Conservation (phyloP, 2,888 invertebrate genomes). For the Anoncus sp. region DNA sequence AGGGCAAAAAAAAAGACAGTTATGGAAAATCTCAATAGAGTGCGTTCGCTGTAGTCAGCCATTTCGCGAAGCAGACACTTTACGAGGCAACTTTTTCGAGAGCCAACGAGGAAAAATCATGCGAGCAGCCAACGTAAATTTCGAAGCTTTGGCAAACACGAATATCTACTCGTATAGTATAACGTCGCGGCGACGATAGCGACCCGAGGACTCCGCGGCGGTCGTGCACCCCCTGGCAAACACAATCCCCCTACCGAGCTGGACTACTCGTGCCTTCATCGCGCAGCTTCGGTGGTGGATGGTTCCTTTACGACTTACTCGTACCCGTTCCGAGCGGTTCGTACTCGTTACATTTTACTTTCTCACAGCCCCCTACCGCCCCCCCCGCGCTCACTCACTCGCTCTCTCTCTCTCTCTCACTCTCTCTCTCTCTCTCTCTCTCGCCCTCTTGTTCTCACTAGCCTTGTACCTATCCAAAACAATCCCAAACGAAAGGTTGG, state of each 20-base stretch:
- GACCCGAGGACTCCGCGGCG: constrained; percentile 42
- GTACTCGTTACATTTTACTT: constrained; percentile 45
- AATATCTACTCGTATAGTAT: constrained; percentile 58
- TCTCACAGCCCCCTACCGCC: constrained; percentile 8
- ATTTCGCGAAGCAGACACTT: constrained; percentile 55
- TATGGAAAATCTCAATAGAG: constrained; percentile 49
- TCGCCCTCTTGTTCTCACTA: background rate
- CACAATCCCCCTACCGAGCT: constrained; percentile 44
- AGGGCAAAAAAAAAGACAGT: constrained; percentile 12
- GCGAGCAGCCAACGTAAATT: constrained; percentile 59
- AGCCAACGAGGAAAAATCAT: constrained; percentile 62
- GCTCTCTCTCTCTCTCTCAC: background rate
- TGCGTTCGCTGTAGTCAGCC: constrained; percentile 52
- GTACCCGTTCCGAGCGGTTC: constrained; percentile 30
- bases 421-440: background rate
- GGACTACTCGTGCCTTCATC: constrained; percentile 47
- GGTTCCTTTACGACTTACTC: constrained; percentile 57
- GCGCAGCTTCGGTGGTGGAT: constrained; percentile 34
- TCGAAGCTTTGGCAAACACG: constrained; percentile 62
- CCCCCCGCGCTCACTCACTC: background rate
- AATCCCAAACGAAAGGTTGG: constrained; percentile 27
- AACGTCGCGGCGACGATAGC: constrained; percentile 41
- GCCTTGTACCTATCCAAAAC: constrained; percentile 21
- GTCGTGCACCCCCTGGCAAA: constrained; percentile 51
- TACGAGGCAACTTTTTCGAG: constrained; percentile 62